phyloP scores from a whole-genome alignment of 2,797 vertebrate genomes.

The Capromys pilorides region DNA sequence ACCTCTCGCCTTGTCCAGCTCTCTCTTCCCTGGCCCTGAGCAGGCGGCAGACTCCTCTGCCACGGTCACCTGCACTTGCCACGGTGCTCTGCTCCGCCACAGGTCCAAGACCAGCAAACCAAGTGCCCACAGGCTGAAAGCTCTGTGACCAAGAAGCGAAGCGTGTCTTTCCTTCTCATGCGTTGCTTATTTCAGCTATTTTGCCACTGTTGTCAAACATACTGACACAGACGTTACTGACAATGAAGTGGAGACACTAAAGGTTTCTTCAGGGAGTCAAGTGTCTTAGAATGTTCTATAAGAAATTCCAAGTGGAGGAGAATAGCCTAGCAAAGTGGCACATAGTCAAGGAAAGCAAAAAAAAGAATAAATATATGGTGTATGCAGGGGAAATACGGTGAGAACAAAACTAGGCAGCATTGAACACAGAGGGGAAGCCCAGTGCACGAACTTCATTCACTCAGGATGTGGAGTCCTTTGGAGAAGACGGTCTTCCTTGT shows the following conservation, averaged over 20 bases:
- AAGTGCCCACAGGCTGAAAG: neutral
- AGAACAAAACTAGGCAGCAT: neutral
- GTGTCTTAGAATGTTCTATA: neutral
- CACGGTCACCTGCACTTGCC: neutral
- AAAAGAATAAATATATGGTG: neutral
- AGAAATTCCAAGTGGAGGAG: neutral
- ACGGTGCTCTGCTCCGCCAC: neutral
- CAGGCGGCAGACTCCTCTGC: neutral
- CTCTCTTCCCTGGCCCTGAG: neutral
- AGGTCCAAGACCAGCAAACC: neutral
- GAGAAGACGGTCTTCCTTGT: neutral
- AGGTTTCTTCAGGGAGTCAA: neutral
- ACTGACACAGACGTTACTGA: neutral
- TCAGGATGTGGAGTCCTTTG: neutral
- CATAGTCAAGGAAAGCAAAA: neutral
- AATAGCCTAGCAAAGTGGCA: neutral
- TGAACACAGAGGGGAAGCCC: neutral
- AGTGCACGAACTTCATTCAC: neutral
- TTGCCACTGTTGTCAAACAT: neutral
- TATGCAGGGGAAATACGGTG: neutral
- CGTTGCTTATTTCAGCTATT: neutral
- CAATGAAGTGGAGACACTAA: neutral
- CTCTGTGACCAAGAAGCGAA: neutral
- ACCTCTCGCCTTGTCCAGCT: neutral
- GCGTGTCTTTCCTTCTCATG: neutral